Evolutionary conservation across 2,113 vertebrate species (phyloP), one percentile per base, ranked within the genome.

Genomic region (Sinosuthora webbiana): DNA sequence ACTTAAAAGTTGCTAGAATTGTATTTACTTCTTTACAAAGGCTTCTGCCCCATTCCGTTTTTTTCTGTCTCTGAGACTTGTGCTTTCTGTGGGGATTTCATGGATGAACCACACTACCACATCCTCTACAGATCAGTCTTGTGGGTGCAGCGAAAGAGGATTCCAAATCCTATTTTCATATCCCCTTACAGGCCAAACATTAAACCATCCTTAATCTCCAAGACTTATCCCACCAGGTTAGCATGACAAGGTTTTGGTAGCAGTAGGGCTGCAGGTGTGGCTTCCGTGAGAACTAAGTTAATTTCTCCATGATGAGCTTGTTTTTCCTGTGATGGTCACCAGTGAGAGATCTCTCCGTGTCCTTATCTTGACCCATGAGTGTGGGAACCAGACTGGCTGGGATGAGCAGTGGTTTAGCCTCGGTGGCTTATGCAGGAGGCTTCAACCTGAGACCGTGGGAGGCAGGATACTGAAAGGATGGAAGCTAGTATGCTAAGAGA

Each of bases 231-330:
- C 44, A 57, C 18, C 11, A 15, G 8, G 8, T 56, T 56, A 81
- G 11, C 6, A 9, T 25, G 20, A 19, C 57, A 56, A 62, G 22
- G 6, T 20, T 85, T 81, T 33, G 21, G 13, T 30, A 50, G 21
- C 7, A 5, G 35, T 3, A 10, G 7, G 5, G 24, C 31, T 75
- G 27, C 27, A 44, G 10, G 11, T 17, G 19, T 25, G 19, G 20
- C 31, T 65, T 52, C 24, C 60, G 18, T 28, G n/a, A 73, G n/a
- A 45, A 45, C 50, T 16, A 39, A 47, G 16, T 1, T 31, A 15
- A 39, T 77, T 91, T 77, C 31, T 41, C 15, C 17, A 42, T 10
- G 33, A 2, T 0, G 0, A 52, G 15, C 15, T 31, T 60, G 15
- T 22, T 75, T 64, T 50, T 41, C 49, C 56, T 4, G 0, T 64